phyloP scores from a whole-genome alignment of 37 sponge, comb jelly and placozoan genomes.

The Aplysina aerophoba region DNA sequence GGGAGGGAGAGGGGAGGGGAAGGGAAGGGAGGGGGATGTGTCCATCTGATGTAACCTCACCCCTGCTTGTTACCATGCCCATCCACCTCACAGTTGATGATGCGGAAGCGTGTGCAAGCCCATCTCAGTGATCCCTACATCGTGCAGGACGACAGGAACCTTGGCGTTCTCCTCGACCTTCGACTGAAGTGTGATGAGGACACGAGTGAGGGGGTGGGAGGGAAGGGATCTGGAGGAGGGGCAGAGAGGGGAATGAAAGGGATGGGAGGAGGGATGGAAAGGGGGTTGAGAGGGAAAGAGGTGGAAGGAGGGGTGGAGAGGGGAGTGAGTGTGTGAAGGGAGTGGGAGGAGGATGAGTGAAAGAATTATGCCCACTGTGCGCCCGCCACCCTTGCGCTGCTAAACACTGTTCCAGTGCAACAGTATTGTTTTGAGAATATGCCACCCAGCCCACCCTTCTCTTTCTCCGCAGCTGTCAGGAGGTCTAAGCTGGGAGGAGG shows the following conservation, averaged over 20 bases:
- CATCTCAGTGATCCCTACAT: constrained; percentile 16
- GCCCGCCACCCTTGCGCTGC: too few species aligned
- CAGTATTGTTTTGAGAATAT: too few species aligned
- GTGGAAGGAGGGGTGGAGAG: too few species aligned
- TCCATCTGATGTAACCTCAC: too few species aligned
- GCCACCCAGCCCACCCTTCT: too few species aligned
- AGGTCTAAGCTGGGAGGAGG: not conserved
- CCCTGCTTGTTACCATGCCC: too few species aligned
- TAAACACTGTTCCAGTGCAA: too few species aligned
- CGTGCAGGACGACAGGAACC: constrained; percentile 31
- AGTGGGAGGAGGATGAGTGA: not conserved
- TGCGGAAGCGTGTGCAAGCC: constrained; percentile 31
- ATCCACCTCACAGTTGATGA: constrained; percentile 32
- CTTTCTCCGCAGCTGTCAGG: not conserved
- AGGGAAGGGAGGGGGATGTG: not conserved
- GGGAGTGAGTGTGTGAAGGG: too few species aligned
- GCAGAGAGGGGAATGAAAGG: too few species aligned
- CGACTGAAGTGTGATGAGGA: constrained; percentile 29
- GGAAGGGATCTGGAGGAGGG: not conserved
- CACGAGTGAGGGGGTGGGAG: constrained; percentile 11
- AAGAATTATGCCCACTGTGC: not conserved
- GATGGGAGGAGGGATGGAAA: too few species aligned
- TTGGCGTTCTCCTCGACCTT: not conserved
- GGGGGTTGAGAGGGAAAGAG: constrained; percentile 59
- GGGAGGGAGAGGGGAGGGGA: not conserved